Percentiles rank a stretch among this genome's conserved stretches.
Conservation (phyloP, 2,113 vertebrate species). For the Otolemur garnettii region DNA sequence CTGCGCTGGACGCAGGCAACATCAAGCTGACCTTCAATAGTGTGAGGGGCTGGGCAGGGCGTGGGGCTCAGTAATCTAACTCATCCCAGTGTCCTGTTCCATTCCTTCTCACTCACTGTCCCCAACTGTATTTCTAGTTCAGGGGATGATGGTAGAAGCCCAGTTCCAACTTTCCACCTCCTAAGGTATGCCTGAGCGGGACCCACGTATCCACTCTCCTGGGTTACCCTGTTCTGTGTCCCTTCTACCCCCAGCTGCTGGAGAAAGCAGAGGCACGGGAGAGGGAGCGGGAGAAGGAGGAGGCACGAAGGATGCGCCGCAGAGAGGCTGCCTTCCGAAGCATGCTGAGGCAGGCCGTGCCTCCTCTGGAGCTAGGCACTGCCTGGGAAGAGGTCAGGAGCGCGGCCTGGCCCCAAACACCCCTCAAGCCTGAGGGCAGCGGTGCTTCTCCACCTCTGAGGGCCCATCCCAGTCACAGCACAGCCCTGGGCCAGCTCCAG, state of each 20-base stretch:
- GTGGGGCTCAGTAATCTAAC: neutral
- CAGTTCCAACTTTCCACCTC: conserved; percentile 20
- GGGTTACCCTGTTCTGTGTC: conserved; percentile 25
- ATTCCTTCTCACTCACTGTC: neutral
- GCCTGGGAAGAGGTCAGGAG: conserved; percentile 88
- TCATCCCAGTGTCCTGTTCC: neutral
- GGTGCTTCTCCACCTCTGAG: conserved; percentile 66
- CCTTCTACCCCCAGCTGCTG: conserved; percentile 81
- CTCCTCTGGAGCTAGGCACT: conserved; percentile 86
- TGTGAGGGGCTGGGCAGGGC: conserved; percentile 79
- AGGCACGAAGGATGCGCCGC: conserved; percentile 86
- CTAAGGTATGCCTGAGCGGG: neutral
- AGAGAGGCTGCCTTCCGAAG: conserved; percentile 88
- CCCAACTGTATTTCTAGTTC: neutral
- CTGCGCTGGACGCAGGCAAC: conserved; percentile 89
- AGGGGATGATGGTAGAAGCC: conserved; percentile 21
- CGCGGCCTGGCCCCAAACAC: conserved; percentile 61
- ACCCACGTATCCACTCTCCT: neutral
- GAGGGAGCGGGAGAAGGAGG: conserved; percentile 88
- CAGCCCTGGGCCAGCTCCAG: conserved; percentile 61
- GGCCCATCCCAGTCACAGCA: conserved; percentile 64
- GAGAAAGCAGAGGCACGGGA: conserved; percentile 89
- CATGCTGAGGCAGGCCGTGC: conserved; percentile 88
- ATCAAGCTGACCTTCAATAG: conserved; percentile 90
- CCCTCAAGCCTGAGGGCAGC: conserved; percentile 74